These are phyloP conservation scores for Theodoxus fluviatilis DNA, from an alignment of 2,888 invertebrate species.

Conservation along the genomic window DNA sequence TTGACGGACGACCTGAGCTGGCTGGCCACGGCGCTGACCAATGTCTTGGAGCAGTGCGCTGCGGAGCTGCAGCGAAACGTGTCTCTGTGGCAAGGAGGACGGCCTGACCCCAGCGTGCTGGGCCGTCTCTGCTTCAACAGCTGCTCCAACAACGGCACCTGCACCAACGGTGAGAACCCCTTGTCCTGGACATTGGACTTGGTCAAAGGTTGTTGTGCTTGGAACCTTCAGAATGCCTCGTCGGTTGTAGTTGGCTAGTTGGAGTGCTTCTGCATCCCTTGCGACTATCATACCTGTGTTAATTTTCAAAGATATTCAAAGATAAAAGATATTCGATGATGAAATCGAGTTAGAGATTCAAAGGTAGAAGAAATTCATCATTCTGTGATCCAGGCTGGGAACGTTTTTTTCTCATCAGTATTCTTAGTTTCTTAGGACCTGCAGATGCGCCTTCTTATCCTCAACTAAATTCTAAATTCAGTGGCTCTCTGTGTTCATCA, in stretches of 20 bases:
- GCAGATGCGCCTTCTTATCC: too few species aligned
- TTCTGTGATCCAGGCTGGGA: too few species aligned
- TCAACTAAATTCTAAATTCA: too few species aligned
- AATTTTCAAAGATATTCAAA: background rate
- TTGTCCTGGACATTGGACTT: slow-evolving; percentile 27
- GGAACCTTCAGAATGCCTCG: too few species aligned
- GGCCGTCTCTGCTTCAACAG: slow-evolving; percentile 37
- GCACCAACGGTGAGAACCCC: slow-evolving; percentile 30
- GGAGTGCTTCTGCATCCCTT: background rate
- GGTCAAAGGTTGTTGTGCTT: slow-evolving; percentile 24
- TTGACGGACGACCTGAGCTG: slow-evolving; percentile 34
- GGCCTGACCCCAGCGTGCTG: slow-evolving; percentile 27
- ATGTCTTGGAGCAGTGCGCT: slow-evolving; percentile 37
- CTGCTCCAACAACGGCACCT: slow-evolving; percentile 34
- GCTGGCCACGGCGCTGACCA: slow-evolving; percentile 32
- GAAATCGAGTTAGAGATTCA: background rate
- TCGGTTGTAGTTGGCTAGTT: background rate
- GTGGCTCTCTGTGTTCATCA: too few species aligned
- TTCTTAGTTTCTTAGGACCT: too few species aligned
- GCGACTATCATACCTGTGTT: background rate
- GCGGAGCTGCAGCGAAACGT: slow-evolving; percentile 30
- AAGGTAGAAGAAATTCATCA: background rate
- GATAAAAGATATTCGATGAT: background rate
- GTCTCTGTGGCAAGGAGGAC: too few species aligned
- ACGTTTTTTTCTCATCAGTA: too few species aligned